Evolutionary conservation across 2,888 invertebrate species (phyloP), one percentile per base, ranked within the genome.

Genomic region (Epinotia nisella): DNA sequence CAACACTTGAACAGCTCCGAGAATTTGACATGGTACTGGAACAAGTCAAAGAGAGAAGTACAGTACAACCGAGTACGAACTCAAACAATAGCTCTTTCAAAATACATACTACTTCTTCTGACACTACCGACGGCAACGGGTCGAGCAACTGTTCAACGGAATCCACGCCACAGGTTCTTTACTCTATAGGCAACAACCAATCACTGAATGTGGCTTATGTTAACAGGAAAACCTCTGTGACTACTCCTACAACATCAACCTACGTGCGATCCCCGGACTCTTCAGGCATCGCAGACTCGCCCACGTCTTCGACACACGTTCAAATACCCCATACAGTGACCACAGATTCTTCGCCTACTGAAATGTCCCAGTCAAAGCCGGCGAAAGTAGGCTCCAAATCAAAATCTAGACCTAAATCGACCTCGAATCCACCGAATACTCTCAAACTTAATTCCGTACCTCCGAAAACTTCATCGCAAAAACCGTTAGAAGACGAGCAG

Each of bases 21-120:
- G 97, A 97, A 83, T 97, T 97, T 80, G 97, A 97, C 83, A 96
- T 96, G 90, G 97, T 97, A 0, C 90, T 97, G 74, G 97, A 97
- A 82, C 96, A 97, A 90, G 96, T 97, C 0, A 97, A 96, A 83
- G 96, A 96, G 85, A 91, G 96, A 75, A 96, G 96, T 79, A 96
- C 95, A 29, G 95, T 95, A 3, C 95, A 95, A 76, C 94, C 95
- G 0, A 87, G 82, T 65, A 76, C 85, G 19, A 86, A 79, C 53
- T 75, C 85, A 9, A 84, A 78, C 59, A 85, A 70, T 60, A 77
- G 81, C 0, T 87, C 84, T 69, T 75, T 84, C 35, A 91, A 91
- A 78, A 70, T 87, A 13, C 85, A 84, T 35, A 82, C 82, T 49
- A 69, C 85, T 15, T 81, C 88, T 1, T 81, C 85, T 10, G 90